Conservation (phyloP, 2,797 vertebrate species). For the Helicolenus hilgendorfi region DNA sequence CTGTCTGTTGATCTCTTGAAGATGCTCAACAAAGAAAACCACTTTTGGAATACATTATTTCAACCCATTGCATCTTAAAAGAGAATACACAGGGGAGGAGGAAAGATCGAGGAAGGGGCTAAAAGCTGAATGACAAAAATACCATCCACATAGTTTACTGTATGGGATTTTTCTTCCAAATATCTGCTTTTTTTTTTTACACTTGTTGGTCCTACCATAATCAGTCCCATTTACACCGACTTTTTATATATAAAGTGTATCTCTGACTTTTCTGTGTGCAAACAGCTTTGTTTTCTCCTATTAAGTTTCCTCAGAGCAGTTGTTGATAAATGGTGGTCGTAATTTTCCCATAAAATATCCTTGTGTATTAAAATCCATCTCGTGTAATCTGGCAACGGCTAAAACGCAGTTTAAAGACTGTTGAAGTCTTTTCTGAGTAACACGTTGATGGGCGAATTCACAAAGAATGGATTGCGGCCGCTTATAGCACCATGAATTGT, state of each 20-base stretch:
- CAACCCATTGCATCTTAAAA: conserved; percentile 14
- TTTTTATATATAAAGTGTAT: too few relatives aligned
- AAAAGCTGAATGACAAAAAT: not conserved
- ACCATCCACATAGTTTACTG: not conserved
- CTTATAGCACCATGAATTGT: not conserved
- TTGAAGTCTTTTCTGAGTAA: not conserved
- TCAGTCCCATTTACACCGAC: not conserved
- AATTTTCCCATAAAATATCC: not conserved
- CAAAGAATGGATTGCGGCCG: not conserved
- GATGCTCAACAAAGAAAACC: conserved; percentile 44
- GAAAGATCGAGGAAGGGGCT: not conserved
- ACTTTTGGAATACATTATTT: conserved; percentile 34
- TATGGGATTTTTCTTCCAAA: not conserved
- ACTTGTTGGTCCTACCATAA: not conserved
- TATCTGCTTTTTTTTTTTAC: not conserved
- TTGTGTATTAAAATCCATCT: not conserved
- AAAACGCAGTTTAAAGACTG: not conserved
- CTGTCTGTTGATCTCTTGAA: conserved; percentile 18
- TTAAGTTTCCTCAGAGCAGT: not conserved
- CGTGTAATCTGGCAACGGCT: not conserved
- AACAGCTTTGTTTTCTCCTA: too few relatives aligned
- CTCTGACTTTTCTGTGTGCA: too few relatives aligned
- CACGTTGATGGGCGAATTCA: not conserved
- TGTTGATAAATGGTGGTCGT: not conserved
- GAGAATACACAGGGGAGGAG: not conserved